Base-by-base conservation (phyloP, 2,797 vertebrate species). In the Sarcoramphus papa region DNA sequence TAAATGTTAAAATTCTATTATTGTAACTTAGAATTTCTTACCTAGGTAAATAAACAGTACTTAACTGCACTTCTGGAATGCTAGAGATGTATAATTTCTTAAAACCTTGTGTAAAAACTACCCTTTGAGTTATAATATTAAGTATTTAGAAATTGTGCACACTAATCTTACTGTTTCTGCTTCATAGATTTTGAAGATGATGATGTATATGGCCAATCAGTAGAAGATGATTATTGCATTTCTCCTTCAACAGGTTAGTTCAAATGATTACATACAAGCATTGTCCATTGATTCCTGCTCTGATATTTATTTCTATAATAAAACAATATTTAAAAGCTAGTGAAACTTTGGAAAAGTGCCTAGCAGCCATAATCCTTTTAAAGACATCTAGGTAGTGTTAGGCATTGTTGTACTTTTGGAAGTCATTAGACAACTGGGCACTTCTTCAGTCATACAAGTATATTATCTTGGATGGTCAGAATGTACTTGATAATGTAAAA, bases 181-280 rank as follows among this genome's bases (percentile, higher is more conserved):
- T 93, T 96, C 83, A 19, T 96, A 99, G 99, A 99, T 96, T 99
- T 99, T 97, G 99, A 99, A 69, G 99, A 99, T 93, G 99, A 99
- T 96, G 99, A 99, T 97, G 57, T 99, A 76, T 99, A 99, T 96
- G 99, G 99, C 65, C 99, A 99, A 14, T 99, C 99, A 54, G 99
- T 99, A 87, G 99, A 99, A 62, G 99, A 99, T 97, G 99, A 99
- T 96, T 99, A 99, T 96, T 99, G 99, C 94, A 99, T 99, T 98
- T 99, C 99, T 43, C 99, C 99, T 94, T 99, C 99, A 97, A 99
- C 99, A 98, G 99, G 99, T 99, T 96, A 93, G 98, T 98, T 94
- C 68, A 69, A 28, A 43, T 64, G 14, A 56, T 89, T 92, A 8
- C 25, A 3, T 60, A 13, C 19, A 68, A 60, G 10, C 30, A 14